A percentile compares a stretch with the other conserved stretches of the same genome.
These are phyloP conservation scores for Hyles vespertilio DNA, from an alignment of 1,140 invertebrate genomes.

Conservation along the genomic window DNA sequence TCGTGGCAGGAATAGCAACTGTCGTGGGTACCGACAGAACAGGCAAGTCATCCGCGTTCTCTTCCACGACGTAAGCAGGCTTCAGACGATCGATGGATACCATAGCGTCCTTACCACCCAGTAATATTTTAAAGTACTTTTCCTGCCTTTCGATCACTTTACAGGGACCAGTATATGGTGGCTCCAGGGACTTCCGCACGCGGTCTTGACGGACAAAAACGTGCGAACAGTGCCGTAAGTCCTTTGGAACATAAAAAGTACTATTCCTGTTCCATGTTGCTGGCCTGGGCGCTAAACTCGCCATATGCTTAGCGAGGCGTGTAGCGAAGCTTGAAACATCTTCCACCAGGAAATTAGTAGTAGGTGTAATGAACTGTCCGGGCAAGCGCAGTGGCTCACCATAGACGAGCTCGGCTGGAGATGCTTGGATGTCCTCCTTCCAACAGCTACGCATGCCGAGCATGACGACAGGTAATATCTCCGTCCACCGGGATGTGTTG, in stretches of 20 bases:
- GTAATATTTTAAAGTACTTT: no score
- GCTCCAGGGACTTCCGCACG: conserved; percentile 6
- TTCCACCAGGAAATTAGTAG: not conserved
- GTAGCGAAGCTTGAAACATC: not conserved
- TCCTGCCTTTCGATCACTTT: not conserved
- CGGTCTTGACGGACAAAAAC: conserved; percentile 15
- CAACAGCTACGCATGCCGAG: no score
- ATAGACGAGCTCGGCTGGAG: conserved; percentile 21
- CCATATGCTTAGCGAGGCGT: conserved; percentile 7
- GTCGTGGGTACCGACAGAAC: no score
- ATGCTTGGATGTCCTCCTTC: conserved; percentile 21
- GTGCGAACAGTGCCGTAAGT: conserved; percentile 6
- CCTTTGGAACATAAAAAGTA: conserved; percentile 9
- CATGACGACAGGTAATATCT: no score
- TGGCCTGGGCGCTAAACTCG: conserved; percentile 6
- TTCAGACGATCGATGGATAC: no score
- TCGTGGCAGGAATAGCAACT: no score
- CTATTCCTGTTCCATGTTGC: conserved; percentile 3
- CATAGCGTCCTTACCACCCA: no score
- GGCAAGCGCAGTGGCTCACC: conserved; percentile 9
- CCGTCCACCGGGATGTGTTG: not conserved
- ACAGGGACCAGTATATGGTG: conserved; percentile 11
- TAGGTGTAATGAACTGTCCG: conserved; percentile 4
- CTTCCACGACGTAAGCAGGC: no score
- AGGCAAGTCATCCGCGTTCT: no score